Evolutionary conservation across 2,797 vertebrate species (phyloP).

Genomic region (Acanthis flammea): DNA sequence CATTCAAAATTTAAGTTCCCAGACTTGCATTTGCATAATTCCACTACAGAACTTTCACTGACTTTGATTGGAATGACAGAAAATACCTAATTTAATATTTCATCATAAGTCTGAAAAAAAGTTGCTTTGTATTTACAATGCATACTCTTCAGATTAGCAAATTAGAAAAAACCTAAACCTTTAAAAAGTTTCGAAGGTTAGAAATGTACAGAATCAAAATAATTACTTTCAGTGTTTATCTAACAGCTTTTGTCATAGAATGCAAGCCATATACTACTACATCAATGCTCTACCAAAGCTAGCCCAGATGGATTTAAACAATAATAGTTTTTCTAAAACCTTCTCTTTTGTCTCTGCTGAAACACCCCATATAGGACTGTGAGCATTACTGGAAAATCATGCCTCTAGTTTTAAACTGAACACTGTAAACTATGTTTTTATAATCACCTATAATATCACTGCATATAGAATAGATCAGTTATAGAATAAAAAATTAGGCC

Average conservation of each 20-base stretch:
- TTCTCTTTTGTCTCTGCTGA: conserved; percentile 53
- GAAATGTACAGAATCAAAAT: not conserved
- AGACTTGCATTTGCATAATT: not conserved
- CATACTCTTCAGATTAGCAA: not conserved
- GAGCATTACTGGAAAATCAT: not conserved
- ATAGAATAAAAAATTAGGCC: not conserved
- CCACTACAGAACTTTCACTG: not conserved
- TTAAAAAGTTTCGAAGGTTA: not conserved
- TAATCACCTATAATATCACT: not conserved
- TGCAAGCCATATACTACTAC: not conserved
- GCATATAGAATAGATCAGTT: not conserved
- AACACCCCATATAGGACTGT: not conserved
- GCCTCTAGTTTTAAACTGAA: not conserved
- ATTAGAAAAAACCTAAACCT: not conserved
- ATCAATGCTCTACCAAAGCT: not conserved
- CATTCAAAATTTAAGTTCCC: not conserved
- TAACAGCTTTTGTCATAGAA: not conserved
- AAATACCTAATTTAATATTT: not conserved
- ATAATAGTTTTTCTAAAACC: conserved; percentile 59
- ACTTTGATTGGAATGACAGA: not conserved
- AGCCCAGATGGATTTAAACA: conserved; percentile 41
- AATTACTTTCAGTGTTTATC: not conserved
- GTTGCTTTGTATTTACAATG: not conserved
- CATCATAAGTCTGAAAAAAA: not conserved
- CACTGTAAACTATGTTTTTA: not conserved